These are phyloP conservation scores for Achatina immaculata DNA, from an alignment of 1,140 invertebrate species.

Conservation along the genomic window DNA sequence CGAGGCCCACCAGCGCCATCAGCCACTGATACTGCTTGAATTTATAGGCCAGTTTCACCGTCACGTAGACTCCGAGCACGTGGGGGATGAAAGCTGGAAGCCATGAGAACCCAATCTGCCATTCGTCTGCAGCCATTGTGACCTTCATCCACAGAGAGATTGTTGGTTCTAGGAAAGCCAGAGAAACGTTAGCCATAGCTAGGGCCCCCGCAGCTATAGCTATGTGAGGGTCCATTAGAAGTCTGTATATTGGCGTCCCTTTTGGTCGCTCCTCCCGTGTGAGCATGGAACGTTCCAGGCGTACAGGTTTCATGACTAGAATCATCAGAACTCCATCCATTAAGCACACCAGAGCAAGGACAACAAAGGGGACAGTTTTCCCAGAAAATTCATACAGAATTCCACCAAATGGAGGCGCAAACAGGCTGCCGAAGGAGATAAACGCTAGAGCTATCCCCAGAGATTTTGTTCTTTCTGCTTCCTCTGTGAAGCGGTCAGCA, in stretches of 20 bases:
- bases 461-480: slow-evolving; percentile 93
- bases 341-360: slow-evolving; percentile 93
- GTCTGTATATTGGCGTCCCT: slow-evolving; percentile 88
- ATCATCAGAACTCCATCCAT: slow-evolving; percentile 94
- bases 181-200: slow-evolving; percentile 98
- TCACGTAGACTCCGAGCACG: slow-evolving; percentile 94
- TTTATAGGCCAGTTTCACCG: slow-evolving; percentile 92
- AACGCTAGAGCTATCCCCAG: slow-evolving; percentile 98
- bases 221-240: slow-evolving; percentile 98
- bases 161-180: slow-evolving; percentile 98
- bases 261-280: slow-evolving; percentile 61
- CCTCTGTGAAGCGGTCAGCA: slow-evolving; percentile 97
- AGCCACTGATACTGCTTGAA: slow-evolving; percentile 98
- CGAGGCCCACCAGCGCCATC: slow-evolving; percentile 92
- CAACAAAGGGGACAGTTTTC: slow-evolving; percentile 97
- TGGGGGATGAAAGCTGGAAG: slow-evolving; percentile 99
- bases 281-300: slow-evolving; percentile 58
- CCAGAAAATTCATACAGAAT: slow-evolving; percentile 97
- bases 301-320: slow-evolving; percentile 86
- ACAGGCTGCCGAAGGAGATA: slow-evolving; percentile 99
- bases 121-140: slow-evolving; percentile 90
- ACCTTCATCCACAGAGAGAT: slow-evolving; percentile 99
- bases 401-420: slow-evolving; percentile 98
- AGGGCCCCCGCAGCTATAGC: slow-evolving; percentile 95
- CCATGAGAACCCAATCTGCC: slow-evolving; percentile 99